A percentile compares a stretch with the other conserved stretches of the same genome.
Evolutionary conservation across 2,888 invertebrate species (phyloP).

Genomic region (Sinohyriopsis cumingii): DNA sequence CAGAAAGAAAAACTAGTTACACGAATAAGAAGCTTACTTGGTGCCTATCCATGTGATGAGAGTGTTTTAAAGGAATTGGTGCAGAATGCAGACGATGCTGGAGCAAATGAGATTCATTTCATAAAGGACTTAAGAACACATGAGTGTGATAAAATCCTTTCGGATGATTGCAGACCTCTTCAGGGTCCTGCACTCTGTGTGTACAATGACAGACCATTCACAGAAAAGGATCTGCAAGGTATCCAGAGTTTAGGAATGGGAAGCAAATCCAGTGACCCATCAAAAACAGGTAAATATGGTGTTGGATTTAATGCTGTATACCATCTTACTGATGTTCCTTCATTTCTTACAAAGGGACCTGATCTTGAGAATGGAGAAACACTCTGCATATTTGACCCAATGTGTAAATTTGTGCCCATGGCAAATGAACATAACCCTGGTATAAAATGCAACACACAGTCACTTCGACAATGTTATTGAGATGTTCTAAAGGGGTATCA

Average conservation of each 20-base stretch:
- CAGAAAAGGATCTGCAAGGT: constrained; percentile 46
- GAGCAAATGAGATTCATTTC: constrained; percentile 58
- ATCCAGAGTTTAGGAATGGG: constrained; percentile 57
- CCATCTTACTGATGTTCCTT: constrained; percentile 58
- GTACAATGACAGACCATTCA: constrained; percentile 52
- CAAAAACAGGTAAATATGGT: constrained; percentile 59
- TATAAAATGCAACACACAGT: constrained; percentile 21
- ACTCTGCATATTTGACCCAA: constrained; percentile 64
- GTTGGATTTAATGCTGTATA: constrained; percentile 63
- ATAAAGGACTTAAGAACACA: constrained; percentile 51
- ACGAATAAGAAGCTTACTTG: constrained; percentile 58
- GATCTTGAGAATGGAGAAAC: constrained; percentile 40
- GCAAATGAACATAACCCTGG: constrained; percentile 29
- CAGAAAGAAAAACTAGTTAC: constrained; percentile 62
- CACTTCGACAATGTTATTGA: constrained; percentile 20
- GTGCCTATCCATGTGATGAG: constrained; percentile 60
- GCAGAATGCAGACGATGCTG: constrained; percentile 67
- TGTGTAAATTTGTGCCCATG: constrained; percentile 52
- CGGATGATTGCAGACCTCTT: constrained; percentile 44
- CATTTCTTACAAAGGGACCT: constrained; percentile 46
- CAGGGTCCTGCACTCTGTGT: constrained; percentile 59
- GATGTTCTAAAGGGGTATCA: constrained; percentile 35
- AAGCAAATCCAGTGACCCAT: constrained; percentile 52
- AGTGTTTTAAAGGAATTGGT: constrained; percentile 66
- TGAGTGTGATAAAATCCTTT: constrained; percentile 26